phyloP scores from a whole-genome alignment of 2,113 vertebrate species.

The Oncorhynchus nerka region DNA sequence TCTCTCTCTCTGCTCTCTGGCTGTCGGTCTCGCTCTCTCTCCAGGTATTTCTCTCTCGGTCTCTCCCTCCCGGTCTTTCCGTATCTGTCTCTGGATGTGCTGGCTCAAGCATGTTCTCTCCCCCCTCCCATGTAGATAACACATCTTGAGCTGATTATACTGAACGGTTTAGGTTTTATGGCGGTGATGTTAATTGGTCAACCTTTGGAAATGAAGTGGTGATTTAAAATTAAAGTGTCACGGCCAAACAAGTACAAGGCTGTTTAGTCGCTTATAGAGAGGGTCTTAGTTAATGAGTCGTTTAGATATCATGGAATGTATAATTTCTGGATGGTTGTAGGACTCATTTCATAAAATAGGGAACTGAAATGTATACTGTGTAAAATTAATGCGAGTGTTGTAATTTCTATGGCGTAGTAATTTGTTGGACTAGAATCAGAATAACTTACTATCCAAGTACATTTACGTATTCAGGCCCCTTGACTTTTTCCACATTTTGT shows the following conservation, averaged over 20 bases:
- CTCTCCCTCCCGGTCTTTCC: neutral
- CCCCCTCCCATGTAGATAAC: neutral
- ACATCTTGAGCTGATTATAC: conserved; percentile 17
- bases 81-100: conserved; percentile 15
- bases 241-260: neutral
- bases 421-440: too few species aligned
- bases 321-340: neutral
- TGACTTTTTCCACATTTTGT: too few species aligned
- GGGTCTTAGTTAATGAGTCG: neutral
- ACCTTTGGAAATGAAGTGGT: conserved; percentile 6
- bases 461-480: too few species aligned
- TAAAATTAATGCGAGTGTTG: too few species aligned
- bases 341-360: neutral
- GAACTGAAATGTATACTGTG: too few species aligned
- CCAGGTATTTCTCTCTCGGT: neutral
- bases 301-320: neutral
- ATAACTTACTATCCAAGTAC: too few species aligned
- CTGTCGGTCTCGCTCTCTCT: too few species aligned
- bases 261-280: neutral
- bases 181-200: conserved; percentile 38
- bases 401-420: too few species aligned
- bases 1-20: too few species aligned
- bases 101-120: conserved; percentile 19
- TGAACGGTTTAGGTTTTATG: conserved; percentile 27
- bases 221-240: neutral